Conservation (phyloP, 2,888 invertebrate species). For the Itoplectis maculator region DNA sequence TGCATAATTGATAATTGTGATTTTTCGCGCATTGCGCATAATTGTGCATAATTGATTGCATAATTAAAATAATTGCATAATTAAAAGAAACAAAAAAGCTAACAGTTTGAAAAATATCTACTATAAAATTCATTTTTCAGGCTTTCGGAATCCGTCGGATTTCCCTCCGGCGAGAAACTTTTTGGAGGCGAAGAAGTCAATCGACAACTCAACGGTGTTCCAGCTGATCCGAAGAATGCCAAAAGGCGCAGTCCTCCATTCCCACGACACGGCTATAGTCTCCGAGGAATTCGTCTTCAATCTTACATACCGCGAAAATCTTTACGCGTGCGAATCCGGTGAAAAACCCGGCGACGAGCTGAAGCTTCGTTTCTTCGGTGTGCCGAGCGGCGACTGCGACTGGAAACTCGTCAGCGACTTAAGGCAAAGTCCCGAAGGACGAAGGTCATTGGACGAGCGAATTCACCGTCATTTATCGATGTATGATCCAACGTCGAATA, state of each 20-base stretch:
- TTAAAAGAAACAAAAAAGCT: no score
- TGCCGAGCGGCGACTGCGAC: conserved; percentile 71
- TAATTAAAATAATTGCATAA: no score
- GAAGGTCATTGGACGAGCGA: conserved; percentile 84
- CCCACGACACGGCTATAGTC: conserved; percentile 89
- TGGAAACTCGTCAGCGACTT: conserved; percentile 76
- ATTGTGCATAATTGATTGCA: no score
- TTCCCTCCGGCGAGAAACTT: conserved; percentile 89
- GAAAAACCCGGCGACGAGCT: conserved; percentile 69
- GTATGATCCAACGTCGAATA: conserved; percentile 83
- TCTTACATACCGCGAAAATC: conserved; percentile 87
- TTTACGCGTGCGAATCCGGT: conserved; percentile 86
- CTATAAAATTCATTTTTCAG: no score
- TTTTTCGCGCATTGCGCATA: no score
- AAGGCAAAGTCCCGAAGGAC: conserved; percentile 69
- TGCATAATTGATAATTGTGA: no score
- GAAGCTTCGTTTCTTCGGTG: conserved; percentile 71
- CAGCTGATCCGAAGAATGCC: conserved; percentile 89
- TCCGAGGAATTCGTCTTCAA: conserved; percentile 88
- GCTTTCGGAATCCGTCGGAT: conserved; percentile 80
- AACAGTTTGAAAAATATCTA: no score
- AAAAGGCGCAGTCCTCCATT: conserved; percentile 90
- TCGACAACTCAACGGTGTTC: conserved; percentile 88
- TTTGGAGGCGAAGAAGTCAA: conserved; percentile 87
- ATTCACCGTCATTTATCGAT: conserved; percentile 87